phyloP scores from a whole-genome alignment of 92 coral and sea anemone species.

The Palythoa grandis region DNA sequence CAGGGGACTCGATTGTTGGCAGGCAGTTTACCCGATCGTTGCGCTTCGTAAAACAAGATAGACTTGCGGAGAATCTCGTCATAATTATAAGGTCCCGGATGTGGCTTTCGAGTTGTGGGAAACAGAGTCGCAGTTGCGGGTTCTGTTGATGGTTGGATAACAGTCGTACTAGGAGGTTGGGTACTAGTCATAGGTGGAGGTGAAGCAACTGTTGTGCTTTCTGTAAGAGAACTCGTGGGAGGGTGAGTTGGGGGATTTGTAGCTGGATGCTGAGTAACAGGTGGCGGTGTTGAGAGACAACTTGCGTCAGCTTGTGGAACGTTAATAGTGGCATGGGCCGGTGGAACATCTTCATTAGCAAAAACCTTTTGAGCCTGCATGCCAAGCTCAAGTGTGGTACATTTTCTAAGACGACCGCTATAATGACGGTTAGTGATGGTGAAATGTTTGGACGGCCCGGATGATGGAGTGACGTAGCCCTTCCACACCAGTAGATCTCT shows the following conservation, averaged over 20 bases:
- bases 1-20: conserved; percentile 79
- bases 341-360: conserved; percentile 16
- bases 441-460: conserved; percentile 25
- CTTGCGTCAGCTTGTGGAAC: conserved; percentile 11
- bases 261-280: conserved; percentile 6
- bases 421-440: conserved; percentile 37
- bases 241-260: not conserved
- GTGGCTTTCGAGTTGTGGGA: conserved; percentile 10
- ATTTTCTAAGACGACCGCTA: conserved; percentile 45
- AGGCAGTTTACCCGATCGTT: conserved; percentile 92
- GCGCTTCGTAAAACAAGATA: conserved; percentile 93
- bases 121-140: not conserved
- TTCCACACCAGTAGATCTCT: conserved; percentile 36
- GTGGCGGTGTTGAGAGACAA: conserved; percentile 7
- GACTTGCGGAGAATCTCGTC: conserved; percentile 77
- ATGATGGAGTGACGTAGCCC: conserved; percentile 36
- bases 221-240: not conserved
- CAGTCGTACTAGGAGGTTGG: conserved; percentile 31
- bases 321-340: conserved; percentile 14
- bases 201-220: not conserved
- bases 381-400: conserved; percentile 47
- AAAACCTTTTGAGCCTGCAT: conserved; percentile 39
- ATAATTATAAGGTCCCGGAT: conserved; percentile 59
- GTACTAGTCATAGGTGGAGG: not conserved
- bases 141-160: not conserved